phyloP scores from a whole-genome alignment of 2,797 vertebrate species.

The Peromyscus attwateri region DNA sequence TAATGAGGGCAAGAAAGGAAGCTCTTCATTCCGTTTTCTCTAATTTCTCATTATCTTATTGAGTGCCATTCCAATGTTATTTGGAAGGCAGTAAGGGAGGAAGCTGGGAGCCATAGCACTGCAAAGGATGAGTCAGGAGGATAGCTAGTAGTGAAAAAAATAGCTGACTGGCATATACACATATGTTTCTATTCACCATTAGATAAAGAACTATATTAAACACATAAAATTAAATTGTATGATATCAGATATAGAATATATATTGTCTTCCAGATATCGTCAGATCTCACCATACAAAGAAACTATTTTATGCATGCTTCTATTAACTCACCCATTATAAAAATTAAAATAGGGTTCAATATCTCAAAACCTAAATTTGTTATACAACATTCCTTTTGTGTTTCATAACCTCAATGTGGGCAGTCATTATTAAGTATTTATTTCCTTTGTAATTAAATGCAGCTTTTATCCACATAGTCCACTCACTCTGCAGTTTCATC shows the following conservation, averaged over 20 bases:
- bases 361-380: constrained; percentile 32
- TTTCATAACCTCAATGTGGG: background rate
- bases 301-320: constrained; percentile 29
- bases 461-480: background rate
- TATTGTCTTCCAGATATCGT: background rate
- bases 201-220: background rate
- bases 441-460: constrained; percentile 41
- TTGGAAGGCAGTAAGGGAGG: background rate
- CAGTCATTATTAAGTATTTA: constrained; percentile 17
- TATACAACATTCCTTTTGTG: background rate
- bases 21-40: background rate
- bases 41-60: constrained; percentile 3
- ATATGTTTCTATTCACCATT: background rate
- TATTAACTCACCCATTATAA: constrained; percentile 9
- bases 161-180: background rate
- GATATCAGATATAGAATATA: background rate
- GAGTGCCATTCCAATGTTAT: background rate
- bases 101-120: background rate
- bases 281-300: background rate
- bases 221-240: background rate
- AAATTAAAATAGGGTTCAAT: constrained; percentile 6
- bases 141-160: background rate
- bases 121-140: background rate
- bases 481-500: background rate
- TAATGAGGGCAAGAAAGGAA: background rate